Base-by-base conservation (phyloP, 2,797 vertebrate species). In the Chelidonichthys spinosus region DNA sequence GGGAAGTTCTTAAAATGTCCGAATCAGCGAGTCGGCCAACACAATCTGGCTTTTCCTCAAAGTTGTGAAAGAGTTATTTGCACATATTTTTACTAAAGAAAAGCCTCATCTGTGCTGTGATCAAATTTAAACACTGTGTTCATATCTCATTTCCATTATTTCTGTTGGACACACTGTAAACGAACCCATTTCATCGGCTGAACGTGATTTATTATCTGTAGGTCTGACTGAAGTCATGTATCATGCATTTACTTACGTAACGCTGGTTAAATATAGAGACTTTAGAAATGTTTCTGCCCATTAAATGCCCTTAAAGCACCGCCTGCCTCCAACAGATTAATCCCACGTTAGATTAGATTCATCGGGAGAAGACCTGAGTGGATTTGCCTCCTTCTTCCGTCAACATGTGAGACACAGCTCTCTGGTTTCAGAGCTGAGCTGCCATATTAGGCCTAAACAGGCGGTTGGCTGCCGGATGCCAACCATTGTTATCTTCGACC, bases 371-470 rank as follows among this genome's bases (percentile, higher is more conserved):
- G 17, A 61, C 56, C 55, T 60, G 44, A 11, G n/a, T 49, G 11
- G 17, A 64, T 7, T 25, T 9, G 11, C 11, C 47, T 15, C 9
- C 11, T 14, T 13, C 13, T 13, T n/a, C 35, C 11, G 7, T 42
- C 25, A 25, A 25, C 25, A 25, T 2, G 25, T 25, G 25, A 25
- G 25, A 25, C 25, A 25, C 25, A 25, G 25, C 25, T 25, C 25
- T 25, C 25, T 25, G 25, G 25, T 25, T 25, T 25, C 25, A 25
- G 25, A 25, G 25, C 25, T 25, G 25, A 9, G 52, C 52, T 11
- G 25, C 83, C 82, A 74, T 89, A 79, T 87, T 82, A 8, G 86
- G 83, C 10, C 0, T 79, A 77, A 80, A 76, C 79, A 56, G 47
- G 46, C 76, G 39, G 49, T 60, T 4, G 18, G 55, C 54, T 42